Conservation (phyloP, 2,888 invertebrate genomes). For the Limnephilus lunatus region DNA sequence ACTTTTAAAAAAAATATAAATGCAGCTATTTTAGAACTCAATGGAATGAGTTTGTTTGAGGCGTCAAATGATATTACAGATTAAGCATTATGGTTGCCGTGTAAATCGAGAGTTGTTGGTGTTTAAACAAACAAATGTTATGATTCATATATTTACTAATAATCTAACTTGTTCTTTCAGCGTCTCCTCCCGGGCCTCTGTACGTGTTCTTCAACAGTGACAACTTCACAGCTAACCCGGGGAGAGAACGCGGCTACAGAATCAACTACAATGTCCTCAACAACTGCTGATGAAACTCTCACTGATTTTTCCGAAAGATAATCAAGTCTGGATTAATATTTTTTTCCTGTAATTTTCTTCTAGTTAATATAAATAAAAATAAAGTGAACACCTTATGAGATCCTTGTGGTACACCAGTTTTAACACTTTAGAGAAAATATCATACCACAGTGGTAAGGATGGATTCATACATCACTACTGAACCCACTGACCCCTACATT, state of each 20-base stretch:
- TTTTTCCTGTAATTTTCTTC: not conserved
- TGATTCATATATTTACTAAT: not conserved
- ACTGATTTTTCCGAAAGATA: not conserved
- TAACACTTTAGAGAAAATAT: not conserved
- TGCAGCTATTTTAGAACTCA: too few species aligned
- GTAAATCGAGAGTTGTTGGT: too few species aligned
- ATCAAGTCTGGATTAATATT: not conserved
- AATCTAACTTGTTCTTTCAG: not conserved
- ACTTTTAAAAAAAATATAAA: too few species aligned
- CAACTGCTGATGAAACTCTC: constrained; percentile 69
- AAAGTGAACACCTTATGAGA: not conserved
- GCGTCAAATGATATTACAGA: too few species aligned
- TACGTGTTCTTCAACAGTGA: constrained; percentile 79
- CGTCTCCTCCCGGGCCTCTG: constrained; percentile 75
- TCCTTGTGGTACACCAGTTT: not conserved
- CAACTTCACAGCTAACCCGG: constrained; percentile 71
- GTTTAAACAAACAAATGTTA: too few species aligned
- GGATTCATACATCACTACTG: too few species aligned
- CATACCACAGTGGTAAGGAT: too few species aligned
- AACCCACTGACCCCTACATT: too few species aligned
- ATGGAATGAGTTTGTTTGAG: too few species aligned
- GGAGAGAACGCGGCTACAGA: constrained; percentile 72
- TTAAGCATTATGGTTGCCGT: too few species aligned
- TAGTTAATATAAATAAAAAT: not conserved
- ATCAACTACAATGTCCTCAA: constrained; percentile 75